phyloP scores from a whole-genome alignment of 2,888 invertebrate species.

The Noctua pronuba region DNA sequence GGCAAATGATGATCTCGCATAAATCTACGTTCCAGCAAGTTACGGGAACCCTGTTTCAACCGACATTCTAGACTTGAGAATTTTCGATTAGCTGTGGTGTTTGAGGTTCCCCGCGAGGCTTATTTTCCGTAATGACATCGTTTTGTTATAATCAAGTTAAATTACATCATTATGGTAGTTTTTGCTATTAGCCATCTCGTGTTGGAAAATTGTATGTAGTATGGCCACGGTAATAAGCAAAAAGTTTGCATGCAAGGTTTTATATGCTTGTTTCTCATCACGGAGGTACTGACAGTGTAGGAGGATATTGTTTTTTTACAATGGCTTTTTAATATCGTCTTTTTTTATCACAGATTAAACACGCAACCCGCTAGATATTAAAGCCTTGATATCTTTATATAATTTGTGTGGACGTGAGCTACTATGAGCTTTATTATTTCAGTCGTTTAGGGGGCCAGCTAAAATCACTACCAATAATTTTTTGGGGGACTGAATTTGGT shows the following conservation, averaged over 20 bases:
- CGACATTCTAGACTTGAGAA: conserved; percentile 2
- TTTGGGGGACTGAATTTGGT: not conserved
- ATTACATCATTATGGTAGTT: conserved; percentile 20
- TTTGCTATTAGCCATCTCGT: conserved; percentile 16
- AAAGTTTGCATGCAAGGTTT: conserved; percentile 23
- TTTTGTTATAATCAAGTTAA: conserved; percentile 31
- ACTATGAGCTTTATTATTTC: not conserved
- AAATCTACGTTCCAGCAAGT: not conserved
- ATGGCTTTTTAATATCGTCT: not conserved
- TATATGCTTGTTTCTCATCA: not conserved
- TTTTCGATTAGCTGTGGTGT: conserved; percentile 49
- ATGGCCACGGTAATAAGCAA: conserved; percentile 34
- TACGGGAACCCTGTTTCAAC: not conserved
- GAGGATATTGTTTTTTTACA: not conserved
- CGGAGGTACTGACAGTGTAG: not conserved
- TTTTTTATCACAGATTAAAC: not conserved
- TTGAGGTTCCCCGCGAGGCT: conserved; percentile 14
- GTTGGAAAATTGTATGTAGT: conserved; percentile 22
- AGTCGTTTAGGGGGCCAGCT: not conserved
- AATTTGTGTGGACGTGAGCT: not conserved
- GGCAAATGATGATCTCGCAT: not conserved
- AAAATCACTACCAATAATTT: not conserved
- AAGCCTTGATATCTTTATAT: not conserved
- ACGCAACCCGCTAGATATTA: not conserved
- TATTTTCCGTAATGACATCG: conserved; percentile 47